Evolutionary conservation across 2,888 invertebrate genomes (phyloP).

Genomic region (Smittia aterrima): DNA sequence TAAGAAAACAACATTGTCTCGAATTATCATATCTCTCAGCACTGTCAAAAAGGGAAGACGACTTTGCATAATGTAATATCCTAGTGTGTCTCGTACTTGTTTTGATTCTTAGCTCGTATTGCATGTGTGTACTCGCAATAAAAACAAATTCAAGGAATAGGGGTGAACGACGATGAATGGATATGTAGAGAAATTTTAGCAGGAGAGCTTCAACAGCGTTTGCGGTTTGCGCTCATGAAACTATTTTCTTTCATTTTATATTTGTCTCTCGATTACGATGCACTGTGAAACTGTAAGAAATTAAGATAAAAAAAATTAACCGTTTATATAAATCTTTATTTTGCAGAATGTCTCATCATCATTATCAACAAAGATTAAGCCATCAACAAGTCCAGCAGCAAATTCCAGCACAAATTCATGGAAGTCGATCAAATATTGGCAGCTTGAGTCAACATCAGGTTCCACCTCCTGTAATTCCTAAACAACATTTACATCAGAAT

Average conservation of each 20-base stretch:
- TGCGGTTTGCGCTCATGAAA: neutral
- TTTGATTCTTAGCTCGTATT: slow-evolving; percentile 33
- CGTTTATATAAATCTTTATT: neutral
- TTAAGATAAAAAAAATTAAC: neutral
- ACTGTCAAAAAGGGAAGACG: neutral
- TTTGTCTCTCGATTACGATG: slow-evolving; percentile 9
- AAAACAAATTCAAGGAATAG: neutral
- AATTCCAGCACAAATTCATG: neutral
- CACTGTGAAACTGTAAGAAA: neutral
- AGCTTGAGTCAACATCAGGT: slow-evolving; percentile 17
- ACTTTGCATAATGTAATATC: neutral
- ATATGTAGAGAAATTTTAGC: neutral
- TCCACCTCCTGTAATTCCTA: slow-evolving; percentile 36
- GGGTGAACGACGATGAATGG: neutral
- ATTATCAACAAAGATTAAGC: slow-evolving; percentile 34
- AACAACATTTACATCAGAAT: slow-evolving; percentile 37
- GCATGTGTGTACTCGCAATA: neutral
- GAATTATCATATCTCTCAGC: slow-evolving; percentile 39
- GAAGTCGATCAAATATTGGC: slow-evolving; percentile 12
- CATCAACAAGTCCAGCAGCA: slow-evolving; percentile 35
- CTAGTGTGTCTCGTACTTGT: slow-evolving; percentile 14
- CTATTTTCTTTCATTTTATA: neutral
- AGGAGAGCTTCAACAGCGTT: neutral
- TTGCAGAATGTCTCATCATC: slow-evolving; percentile 41
- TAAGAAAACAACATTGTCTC: slow-evolving; percentile 26